Evolutionary conservation across 2,888 invertebrate genomes (phyloP).

Genomic region (Disparrhopalites patrizii): DNA sequence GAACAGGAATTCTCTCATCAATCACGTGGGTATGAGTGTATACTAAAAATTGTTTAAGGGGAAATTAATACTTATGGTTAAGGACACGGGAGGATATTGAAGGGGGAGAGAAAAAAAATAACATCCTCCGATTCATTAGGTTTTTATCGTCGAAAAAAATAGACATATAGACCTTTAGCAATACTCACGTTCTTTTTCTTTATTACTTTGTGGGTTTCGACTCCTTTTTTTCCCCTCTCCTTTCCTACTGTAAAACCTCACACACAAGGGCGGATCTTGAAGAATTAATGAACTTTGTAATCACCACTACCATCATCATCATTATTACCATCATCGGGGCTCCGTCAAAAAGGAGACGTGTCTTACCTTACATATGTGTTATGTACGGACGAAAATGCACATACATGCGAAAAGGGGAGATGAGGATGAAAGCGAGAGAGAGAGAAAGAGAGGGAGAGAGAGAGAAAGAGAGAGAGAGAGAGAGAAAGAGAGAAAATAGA

Average conservation of each 20-base stretch:
- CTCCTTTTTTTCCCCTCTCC: not conserved
- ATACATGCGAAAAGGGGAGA: constrained; percentile 5
- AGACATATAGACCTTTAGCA: not conserved
- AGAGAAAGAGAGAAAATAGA: no score
- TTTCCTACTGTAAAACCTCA: not conserved
- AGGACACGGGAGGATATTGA: not conserved
- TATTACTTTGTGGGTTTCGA: not conserved
- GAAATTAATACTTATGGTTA: constrained; percentile 3
- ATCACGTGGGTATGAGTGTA: no score
- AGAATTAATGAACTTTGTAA: constrained; percentile 3
- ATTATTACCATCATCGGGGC: no score
- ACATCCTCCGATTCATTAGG: not conserved
- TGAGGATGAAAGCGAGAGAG: constrained; percentile 6
- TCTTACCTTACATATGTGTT: no score
- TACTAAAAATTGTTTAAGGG: constrained; percentile 9
- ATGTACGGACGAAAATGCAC: not conserved
- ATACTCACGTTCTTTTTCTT: not conserved
- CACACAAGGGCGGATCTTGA: not conserved
- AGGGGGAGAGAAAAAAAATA: not conserved
- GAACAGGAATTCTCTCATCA: constrained; percentile 17
- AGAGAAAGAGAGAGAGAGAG: no score
- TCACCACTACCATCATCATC: constrained; percentile 4
- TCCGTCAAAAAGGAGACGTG: no score
- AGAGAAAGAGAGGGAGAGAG: not conserved
- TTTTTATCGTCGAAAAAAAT: not conserved